Evolutionary conservation across 2,888 invertebrate genomes (phyloP).

Genomic region (Aphidius colemani): DNA sequence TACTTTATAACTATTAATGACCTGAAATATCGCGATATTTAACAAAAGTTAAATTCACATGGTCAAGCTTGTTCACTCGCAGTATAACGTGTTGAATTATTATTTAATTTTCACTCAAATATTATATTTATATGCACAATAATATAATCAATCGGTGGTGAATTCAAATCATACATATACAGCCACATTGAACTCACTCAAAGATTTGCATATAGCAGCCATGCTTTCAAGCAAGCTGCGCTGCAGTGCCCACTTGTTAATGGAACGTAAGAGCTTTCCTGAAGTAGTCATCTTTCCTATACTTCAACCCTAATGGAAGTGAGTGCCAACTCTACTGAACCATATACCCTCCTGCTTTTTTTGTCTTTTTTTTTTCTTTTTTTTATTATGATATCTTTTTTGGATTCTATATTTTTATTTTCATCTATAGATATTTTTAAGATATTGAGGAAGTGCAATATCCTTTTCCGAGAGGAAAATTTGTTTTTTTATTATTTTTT

Average conservation of each 20-base stretch:
- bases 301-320: slow-evolving; percentile 29
- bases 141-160: background rate
- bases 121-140: too few species aligned
- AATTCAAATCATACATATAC: background rate
- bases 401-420: background rate
- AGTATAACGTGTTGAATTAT: too few species aligned
- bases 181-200: background rate
- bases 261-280: slow-evolving; percentile 41
- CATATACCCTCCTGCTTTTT: background rate
- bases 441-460: background rate
- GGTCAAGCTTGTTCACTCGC: too few species aligned
- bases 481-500: background rate
- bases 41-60: too few species aligned
- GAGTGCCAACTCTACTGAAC: slow-evolving; percentile 25
- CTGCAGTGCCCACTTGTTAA: slow-evolving; percentile 34
- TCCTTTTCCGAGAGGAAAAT: background rate
- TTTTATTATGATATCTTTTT: slow-evolving; percentile 24
- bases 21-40: too few species aligned
- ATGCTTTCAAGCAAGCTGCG: slow-evolving; percentile 24
- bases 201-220: slow-evolving; percentile 25
- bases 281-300: slow-evolving; percentile 14
- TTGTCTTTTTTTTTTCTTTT: background rate
- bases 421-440: background rate
- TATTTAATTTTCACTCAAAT: too few species aligned
- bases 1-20: too few species aligned